phyloP scores from a whole-genome alignment of 1,140 invertebrate species.

The Periplaneta americana region DNA sequence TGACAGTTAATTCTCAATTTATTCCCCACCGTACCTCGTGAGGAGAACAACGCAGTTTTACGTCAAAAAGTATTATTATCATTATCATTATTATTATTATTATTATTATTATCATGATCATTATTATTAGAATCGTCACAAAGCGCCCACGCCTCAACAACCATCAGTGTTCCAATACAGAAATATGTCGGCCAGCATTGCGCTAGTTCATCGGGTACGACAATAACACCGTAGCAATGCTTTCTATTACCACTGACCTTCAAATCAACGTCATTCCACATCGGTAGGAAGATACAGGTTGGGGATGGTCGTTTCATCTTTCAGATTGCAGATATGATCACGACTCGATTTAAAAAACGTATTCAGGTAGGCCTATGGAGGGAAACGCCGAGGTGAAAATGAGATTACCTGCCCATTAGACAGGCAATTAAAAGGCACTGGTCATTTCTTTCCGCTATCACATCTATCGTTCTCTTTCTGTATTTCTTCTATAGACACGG shows the following conservation, averaged over 20 bases:
- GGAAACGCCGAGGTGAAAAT: background rate
- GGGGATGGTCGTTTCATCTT: background rate
- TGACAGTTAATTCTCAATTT: no score
- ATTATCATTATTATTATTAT: no score
- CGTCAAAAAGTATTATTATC: no score
- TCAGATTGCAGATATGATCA: background rate
- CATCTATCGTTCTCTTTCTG: background rate
- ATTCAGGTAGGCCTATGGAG: no score
- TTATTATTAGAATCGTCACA: no score
- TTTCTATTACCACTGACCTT: background rate
- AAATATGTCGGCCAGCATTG: no score
- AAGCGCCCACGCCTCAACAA: no score
- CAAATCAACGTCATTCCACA: background rate
- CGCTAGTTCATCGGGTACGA: no score
- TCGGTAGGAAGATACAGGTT: background rate
- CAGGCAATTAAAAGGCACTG: background rate
- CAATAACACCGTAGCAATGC: background rate
- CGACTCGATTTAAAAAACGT: background rate
- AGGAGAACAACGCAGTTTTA: no score
- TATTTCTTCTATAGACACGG: background rate
- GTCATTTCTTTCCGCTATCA: background rate
- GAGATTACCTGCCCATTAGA: background rate
- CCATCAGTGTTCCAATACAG: no score
- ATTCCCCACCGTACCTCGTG: no score
- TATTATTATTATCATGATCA: no score